Percentiles rank a stretch among this genome's conserved stretches.
Conservation (phyloP, 2,888 invertebrate genomes). For the Xanthostigma xanthostigma region DNA sequence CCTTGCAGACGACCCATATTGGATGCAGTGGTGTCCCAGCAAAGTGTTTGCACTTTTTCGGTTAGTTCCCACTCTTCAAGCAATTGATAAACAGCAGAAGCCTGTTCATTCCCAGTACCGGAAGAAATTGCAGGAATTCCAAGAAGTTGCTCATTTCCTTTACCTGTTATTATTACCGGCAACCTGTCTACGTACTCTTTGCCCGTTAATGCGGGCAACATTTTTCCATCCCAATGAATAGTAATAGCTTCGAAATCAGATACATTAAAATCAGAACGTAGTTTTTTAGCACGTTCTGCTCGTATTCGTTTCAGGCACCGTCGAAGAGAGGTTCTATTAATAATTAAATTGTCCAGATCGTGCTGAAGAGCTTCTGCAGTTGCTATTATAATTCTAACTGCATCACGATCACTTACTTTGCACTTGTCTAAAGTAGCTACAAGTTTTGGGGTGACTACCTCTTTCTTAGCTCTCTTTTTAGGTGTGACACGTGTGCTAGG, state of each 20-base stretch:
- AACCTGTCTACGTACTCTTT: constrained; percentile 14
- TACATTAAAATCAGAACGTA: constrained; percentile 10
- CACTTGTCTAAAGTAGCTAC: constrained; percentile 13
- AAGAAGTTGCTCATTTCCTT: constrained; percentile 14
- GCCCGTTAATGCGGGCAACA: constrained; percentile 12
- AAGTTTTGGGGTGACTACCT: constrained; percentile 12
- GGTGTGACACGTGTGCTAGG: neutral
- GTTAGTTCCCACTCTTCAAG: constrained; percentile 5
- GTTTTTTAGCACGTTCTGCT: constrained; percentile 8
- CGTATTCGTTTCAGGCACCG: constrained; percentile 9
- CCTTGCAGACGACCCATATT: constrained; percentile 10
- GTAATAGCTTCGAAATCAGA: constrained; percentile 10
- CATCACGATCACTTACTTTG: constrained; percentile 11
- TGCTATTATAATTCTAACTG: constrained; percentile 11
- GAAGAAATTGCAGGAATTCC: constrained; percentile 11
- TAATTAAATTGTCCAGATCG: constrained; percentile 8
- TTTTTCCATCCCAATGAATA: constrained; percentile 18
- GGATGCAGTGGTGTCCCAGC: constrained; percentile 15
- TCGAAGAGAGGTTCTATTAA: constrained; percentile 12
- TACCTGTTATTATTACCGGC: constrained; percentile 14
- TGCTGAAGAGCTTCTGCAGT: constrained; percentile 8
- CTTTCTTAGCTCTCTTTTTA: constrained; percentile 3
- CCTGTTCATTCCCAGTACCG: constrained; percentile 12
- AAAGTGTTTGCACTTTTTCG: constrained; percentile 13
- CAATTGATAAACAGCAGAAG: constrained; percentile 6